Evolutionary conservation across 2,797 vertebrate species (phyloP).

Genomic region (Vespertilio murinus): DNA sequence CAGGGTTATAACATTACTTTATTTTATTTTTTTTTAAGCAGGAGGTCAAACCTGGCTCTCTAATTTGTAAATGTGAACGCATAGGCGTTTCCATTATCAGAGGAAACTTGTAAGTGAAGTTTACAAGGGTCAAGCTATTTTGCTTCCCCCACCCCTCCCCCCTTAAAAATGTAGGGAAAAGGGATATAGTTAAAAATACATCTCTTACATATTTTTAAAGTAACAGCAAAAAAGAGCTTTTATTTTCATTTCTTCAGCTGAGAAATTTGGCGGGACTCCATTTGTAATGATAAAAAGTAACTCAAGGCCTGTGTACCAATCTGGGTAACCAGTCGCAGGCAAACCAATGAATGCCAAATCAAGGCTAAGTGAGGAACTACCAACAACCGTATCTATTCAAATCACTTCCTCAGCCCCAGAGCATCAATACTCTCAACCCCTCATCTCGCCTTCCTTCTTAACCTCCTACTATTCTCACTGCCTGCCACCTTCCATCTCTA

Average conservation of each 20-base stretch:
- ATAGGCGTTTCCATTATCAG: neutral
- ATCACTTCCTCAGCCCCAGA: neutral
- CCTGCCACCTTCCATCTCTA: neutral
- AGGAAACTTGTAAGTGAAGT: neutral
- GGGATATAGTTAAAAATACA: neutral
- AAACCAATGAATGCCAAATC: neutral
- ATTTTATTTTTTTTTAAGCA: neutral
- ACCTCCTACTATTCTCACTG: neutral
- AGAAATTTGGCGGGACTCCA: slow-evolving; percentile 19
- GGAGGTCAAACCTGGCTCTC: neutral
- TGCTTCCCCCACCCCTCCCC: neutral
- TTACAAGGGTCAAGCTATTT: neutral
- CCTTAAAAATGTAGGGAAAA: neutral
- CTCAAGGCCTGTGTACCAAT: slow-evolving; percentile 24
- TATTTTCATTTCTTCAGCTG: slow-evolving; percentile 41
- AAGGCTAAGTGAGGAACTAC: neutral
- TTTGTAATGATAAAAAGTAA: slow-evolving; percentile 41
- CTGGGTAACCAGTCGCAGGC: neutral
- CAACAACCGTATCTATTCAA: neutral
- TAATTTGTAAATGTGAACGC: neutral
- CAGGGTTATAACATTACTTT: neutral
- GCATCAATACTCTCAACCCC: neutral
- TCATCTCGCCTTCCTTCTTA: neutral
- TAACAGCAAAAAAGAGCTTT: neutral
- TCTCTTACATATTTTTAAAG: neutral